Conservation (phyloP, 2,113 vertebrate species). For the Scomber colias region DNA sequence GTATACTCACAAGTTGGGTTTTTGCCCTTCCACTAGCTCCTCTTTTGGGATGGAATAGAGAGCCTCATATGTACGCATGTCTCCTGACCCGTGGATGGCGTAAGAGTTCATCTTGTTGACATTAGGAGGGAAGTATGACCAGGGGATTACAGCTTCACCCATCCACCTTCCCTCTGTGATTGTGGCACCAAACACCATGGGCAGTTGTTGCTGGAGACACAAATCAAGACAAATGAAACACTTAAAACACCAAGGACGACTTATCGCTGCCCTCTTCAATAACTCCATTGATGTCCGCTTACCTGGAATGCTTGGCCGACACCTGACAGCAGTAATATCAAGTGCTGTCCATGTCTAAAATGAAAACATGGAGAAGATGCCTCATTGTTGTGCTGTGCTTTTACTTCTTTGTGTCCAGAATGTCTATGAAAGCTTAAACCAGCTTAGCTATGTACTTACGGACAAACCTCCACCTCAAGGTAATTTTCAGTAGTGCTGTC, state of each 20-base stretch:
- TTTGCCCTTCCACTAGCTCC: conserved; percentile 72
- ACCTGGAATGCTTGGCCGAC: conserved; percentile 90
- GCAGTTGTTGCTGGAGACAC: conserved; percentile 83
- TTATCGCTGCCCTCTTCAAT: background rate
- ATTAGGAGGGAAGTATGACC: conserved; percentile 82
- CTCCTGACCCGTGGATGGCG: conserved; percentile 81
- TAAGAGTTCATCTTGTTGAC: conserved; percentile 87
- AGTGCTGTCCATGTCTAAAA: conserved; percentile 92
- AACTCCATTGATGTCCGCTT: conserved; percentile 59
- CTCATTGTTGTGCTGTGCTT: background rate
- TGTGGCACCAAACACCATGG: conserved; percentile 77
- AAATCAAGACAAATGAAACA: conserved; percentile 18
- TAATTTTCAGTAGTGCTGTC: conserved; percentile 89
- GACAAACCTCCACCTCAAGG: conserved; percentile 95
- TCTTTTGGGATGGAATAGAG: conserved; percentile 81
- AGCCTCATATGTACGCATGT: conserved; percentile 78
- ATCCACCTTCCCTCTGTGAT: conserved; percentile 74
- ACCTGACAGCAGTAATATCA: conserved; percentile 91
- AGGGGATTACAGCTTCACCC: conserved; percentile 79
- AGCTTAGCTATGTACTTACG: conserved; percentile 85
- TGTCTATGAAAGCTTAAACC: background rate
- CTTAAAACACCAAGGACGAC: background rate
- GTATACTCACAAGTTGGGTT: conserved; percentile 83
- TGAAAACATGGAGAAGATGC: background rate
- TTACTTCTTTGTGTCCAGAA: background rate